Conservation (phyloP, 2,888 invertebrate genomes). For the Strigamia transsilvanica region DNA sequence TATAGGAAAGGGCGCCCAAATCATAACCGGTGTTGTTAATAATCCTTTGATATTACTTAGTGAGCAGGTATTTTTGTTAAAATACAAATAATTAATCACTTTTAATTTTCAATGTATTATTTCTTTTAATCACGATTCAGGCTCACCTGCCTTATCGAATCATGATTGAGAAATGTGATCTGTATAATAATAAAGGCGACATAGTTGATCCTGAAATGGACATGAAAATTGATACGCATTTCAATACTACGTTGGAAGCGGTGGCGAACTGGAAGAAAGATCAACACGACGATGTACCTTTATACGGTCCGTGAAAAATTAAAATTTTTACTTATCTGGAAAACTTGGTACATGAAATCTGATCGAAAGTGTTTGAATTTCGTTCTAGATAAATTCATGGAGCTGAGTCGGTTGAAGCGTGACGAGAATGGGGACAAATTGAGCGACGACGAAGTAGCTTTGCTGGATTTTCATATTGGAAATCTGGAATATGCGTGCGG, state of each 20-base stretch:
- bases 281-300: conserved; percentile 59
- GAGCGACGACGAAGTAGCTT: conserved; percentile 59
- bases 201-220: conserved; percentile 61
- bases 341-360: conserved; percentile 52
- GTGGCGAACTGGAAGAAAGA: conserved; percentile 63
- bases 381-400: conserved; percentile 59
- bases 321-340: too few relatives aligned
- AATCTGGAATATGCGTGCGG: conserved; percentile 67
- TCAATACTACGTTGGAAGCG: conserved; percentile 64
- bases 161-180: conserved; percentile 63
- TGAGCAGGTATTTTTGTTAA: conserved; percentile 63
- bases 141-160: conserved; percentile 52
- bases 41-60: conserved; percentile 66
- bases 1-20: conserved; percentile 65
- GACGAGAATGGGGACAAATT: conserved; percentile 62
- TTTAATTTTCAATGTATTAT: not conserved
- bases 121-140: conserved; percentile 51
- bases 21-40: conserved; percentile 66
- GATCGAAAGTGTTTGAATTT: too few relatives aligned
- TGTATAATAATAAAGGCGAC: conserved; percentile 61
- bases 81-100: not conserved
- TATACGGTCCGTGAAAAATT: too few relatives aligned
- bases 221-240: conserved; percentile 64
- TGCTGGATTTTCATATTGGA: conserved; percentile 66
- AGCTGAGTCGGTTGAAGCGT: conserved; percentile 63